Base-by-base conservation (phyloP, 30 jellyfish, hydroid and myxozoan genomes). In the Mastigias papua region DNA sequence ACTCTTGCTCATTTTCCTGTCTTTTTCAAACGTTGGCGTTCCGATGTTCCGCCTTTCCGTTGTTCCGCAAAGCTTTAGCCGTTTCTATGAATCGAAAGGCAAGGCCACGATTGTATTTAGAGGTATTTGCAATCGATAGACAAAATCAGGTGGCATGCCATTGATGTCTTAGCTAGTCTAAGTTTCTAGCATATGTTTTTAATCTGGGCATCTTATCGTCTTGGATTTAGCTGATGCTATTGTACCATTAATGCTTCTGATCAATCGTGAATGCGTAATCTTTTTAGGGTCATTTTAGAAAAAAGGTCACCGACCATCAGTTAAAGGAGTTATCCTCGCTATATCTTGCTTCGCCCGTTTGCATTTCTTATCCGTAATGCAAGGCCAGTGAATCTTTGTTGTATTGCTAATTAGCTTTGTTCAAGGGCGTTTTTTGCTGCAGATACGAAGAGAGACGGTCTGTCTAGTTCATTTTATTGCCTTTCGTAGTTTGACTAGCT, bases 221-320 rank as follows among this genome's bases (percentile, higher is more conserved):
- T 16, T 19, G 3, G 67, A 54, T 54, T 21, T 54, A 25, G 27
- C 3, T 21, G 74, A 63, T 63, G 42, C 74, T 27, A n/a, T n/a
- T 2, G 74, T 63, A 25, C 23, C 23, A 22, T 42, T 42, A 42
- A 42, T 63, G 74, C 37, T 13, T 63, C 4, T 5, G 34, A 63
- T 63, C 26, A 63, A 63, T 63, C 74, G 21, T 19, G 37, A 4
- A 63, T n/a, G 46, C 42, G 8, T 63, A 27, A 63, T 63, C 74
- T 17, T 10, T 7, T 63, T 63, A 63, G 37, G 19, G 74, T 25
- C 23, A 42, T 20, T 63, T 22, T 63, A 1, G 13, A 22, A 63
- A 63, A 63, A 37, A 63, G 3, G 7, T 15, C 74, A 26, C 74
- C 74, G 74, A 63, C 74, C 1, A 20, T 63, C 42, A 63, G 74